Conservation (phyloP, 2,888 invertebrate species). For the Neuroscelio doddi region DNA sequence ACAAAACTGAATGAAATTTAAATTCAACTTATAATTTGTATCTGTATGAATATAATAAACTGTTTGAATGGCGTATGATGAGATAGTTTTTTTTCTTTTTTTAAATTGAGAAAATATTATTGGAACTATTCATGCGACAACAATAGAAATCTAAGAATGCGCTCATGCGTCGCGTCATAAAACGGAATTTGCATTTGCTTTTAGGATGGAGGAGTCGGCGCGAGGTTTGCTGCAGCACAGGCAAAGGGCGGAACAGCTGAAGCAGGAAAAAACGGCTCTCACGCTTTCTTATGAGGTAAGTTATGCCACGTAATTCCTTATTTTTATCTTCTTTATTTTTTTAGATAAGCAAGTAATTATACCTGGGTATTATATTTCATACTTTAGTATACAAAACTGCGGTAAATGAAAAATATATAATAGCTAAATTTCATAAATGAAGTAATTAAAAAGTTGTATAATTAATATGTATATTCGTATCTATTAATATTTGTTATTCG, state of each 20-base stretch:
- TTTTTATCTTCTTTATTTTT: not conserved
- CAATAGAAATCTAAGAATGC: constrained; percentile 9
- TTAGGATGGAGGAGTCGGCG: constrained; percentile 86
- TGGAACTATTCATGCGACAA: constrained; percentile 2
- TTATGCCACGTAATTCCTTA: not conserved
- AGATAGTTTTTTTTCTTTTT: too few species aligned
- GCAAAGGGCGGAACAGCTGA: constrained; percentile 82
- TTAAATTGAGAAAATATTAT: not conserved
- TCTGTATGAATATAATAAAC: too few species aligned
- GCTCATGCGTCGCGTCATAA: constrained; percentile 1
- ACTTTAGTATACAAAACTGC: too few species aligned
- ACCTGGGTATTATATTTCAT: too few species aligned
- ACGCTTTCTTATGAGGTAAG: constrained; percentile 82
- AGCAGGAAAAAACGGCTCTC: constrained; percentile 82
- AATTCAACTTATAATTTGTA: too few species aligned
- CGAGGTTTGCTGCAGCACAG: constrained; percentile 83
- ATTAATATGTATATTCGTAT: too few species aligned
- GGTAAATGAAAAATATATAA: not conserved
- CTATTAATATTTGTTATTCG: too few species aligned
- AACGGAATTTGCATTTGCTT: constrained; percentile 57
- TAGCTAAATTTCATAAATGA: too few species aligned
- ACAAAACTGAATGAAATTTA: too few species aligned
- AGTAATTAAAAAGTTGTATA: too few species aligned
- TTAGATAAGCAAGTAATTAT: not conserved
- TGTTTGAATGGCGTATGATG: too few species aligned